phyloP scores from a whole-genome alignment of 1,140 invertebrate species.

The Drosophila pruinosa region DNA sequence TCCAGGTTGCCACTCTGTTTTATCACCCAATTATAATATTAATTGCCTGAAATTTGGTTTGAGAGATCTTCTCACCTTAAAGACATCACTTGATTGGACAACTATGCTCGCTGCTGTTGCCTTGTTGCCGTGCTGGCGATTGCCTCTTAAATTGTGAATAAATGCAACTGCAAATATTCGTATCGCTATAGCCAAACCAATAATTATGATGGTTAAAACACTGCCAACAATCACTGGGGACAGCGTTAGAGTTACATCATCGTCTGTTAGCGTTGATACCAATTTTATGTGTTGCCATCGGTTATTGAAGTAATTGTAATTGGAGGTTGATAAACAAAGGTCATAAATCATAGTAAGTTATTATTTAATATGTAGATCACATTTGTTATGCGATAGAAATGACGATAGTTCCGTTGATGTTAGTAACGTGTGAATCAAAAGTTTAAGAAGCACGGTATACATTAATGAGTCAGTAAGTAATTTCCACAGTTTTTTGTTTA shows the following conservation, averaged over 20 bases:
- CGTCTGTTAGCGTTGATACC: slow-evolving; percentile 54
- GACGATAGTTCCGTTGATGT: slow-evolving; percentile 19
- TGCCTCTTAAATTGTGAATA: slow-evolving; percentile 75
- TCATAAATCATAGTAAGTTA: slow-evolving; percentile 74
- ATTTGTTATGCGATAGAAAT: slow-evolving; percentile 15
- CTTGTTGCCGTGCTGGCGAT: slow-evolving; percentile 79
- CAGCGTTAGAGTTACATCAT: slow-evolving; percentile 74
- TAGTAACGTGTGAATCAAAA: too few species aligned
- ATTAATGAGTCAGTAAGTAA: too few species aligned
- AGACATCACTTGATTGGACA: slow-evolving; percentile 69
- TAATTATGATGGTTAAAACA: slow-evolving; percentile 81
- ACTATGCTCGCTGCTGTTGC: slow-evolving; percentile 65
- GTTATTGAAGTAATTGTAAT: slow-evolving; percentile 53
- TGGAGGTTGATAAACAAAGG: slow-evolving; percentile 61
- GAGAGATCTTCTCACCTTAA: slow-evolving; percentile 58
- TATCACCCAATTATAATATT: slow-evolving; percentile 10
- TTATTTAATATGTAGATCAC: slow-evolving; percentile 55
- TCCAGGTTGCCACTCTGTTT: slow-evolving; percentile 69
- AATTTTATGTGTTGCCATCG: slow-evolving; percentile 52
- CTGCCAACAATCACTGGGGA: slow-evolving; percentile 81
- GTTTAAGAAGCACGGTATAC: too few species aligned
- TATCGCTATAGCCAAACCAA: slow-evolving; percentile 79
- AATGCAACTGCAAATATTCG: slow-evolving; percentile 80
- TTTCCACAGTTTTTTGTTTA: slow-evolving; percentile 73
- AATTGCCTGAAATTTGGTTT: neutral